Conservation (phyloP, 2,797 vertebrate genomes). For the Rhyacichthys aspro region DNA sequence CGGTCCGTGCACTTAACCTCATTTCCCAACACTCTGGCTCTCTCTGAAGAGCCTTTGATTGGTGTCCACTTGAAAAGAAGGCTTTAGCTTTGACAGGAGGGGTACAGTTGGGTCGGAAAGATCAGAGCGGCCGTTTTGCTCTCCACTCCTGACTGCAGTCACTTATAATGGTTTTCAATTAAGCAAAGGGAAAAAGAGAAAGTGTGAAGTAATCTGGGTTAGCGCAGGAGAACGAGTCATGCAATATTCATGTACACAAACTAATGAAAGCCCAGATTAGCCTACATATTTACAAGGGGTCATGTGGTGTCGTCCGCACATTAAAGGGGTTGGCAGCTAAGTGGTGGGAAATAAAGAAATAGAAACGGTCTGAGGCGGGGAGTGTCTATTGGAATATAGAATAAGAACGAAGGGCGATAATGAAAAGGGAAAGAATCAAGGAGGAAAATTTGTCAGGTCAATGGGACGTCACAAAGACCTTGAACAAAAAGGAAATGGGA, state of each 20-base stretch:
- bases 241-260: constrained; percentile 79
- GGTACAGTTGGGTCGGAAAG: constrained; percentile 21
- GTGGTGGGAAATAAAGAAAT: constrained; percentile 13
- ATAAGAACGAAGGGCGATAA: constrained; percentile 46
- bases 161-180: constrained; percentile 77
- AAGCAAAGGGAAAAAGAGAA: constrained; percentile 47
- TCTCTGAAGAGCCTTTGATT: constrained; percentile 70
- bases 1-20: constrained; percentile 77
- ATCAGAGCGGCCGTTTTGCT: constrained; percentile 52
- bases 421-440: constrained; percentile 47
- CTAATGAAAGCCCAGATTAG: constrained; percentile 75
- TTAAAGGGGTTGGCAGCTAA: constrained; percentile 32
- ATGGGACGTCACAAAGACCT: constrained; percentile 55
- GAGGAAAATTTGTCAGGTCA: constrained; percentile 54
- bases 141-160: constrained; percentile 56
- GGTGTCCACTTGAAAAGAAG: constrained; percentile 67
- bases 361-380: constrained; percentile 2
- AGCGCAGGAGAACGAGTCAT: constrained; percentile 62
- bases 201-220: constrained; percentile 62
- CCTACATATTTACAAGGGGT: constrained; percentile 70
- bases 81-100: constrained; percentile 52
- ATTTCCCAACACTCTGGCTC: constrained; percentile 67
- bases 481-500: constrained; percentile 68
- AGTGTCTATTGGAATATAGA: constrained; percentile 10
- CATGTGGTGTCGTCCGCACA: constrained; percentile 43